Conservation (phyloP, 1,140 invertebrate species). For the Acromyrmex heyeri region DNA sequence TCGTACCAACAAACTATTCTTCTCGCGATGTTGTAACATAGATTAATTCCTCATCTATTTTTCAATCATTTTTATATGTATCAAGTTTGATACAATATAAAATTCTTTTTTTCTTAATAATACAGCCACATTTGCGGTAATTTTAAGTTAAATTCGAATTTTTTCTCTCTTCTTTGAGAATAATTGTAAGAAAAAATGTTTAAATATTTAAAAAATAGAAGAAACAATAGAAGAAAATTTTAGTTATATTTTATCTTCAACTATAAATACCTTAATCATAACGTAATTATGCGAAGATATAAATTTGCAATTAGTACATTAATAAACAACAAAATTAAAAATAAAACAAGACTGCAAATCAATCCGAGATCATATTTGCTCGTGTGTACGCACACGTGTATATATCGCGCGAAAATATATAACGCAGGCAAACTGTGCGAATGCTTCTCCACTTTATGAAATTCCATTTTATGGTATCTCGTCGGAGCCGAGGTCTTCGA, state of each 20-base stretch:
- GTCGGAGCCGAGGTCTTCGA: conserved; percentile 79
- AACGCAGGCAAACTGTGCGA: conserved; percentile 66
- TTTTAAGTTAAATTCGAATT: neutral
- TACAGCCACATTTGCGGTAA: neutral
- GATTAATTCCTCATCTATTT: neutral
- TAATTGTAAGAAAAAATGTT: neutral
- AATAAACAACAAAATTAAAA: neutral
- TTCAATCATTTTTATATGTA: neutral
- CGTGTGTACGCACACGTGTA: conserved; percentile 29
- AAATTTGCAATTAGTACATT: neutral
- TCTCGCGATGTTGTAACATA: neutral
- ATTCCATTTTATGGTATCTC: conserved; percentile 79
- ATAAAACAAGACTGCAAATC: conserved; percentile 10
- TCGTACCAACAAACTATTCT: conserved; percentile 36
- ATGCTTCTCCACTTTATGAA: conserved; percentile 78
- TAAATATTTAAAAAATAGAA: too few species aligned
- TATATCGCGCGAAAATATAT: conserved; percentile 65
- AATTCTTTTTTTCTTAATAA: neutral
- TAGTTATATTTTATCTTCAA: too few species aligned
- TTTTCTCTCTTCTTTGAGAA: neutral
- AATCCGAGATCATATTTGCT: conserved; percentile 17
- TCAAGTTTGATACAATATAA: neutral
- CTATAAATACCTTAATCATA: too few species aligned
- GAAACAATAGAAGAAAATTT: too few species aligned
- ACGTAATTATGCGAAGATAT: neutral